Conservation (phyloP, 1,140 invertebrate genomes). For the Drosophila albomicans region DNA sequence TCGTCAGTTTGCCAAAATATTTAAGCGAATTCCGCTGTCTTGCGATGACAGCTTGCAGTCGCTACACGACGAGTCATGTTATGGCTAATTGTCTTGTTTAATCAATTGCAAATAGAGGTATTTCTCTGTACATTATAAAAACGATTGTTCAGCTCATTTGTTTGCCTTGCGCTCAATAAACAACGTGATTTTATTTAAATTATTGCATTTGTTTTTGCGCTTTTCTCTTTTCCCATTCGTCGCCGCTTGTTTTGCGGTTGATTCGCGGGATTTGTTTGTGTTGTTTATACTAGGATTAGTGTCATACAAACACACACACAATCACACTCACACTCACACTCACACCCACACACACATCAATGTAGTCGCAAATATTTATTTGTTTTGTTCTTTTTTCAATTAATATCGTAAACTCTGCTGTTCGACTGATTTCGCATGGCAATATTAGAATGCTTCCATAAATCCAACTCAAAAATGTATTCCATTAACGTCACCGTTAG, state of each 20-base stretch:
- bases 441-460: neutral
- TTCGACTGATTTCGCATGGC: conserved; percentile 3
- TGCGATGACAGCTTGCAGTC: conserved; percentile 17
- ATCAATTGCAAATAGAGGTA: conserved; percentile 46
- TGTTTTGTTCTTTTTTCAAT: conserved; percentile 20
- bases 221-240: conserved; percentile 27
- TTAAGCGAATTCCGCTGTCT: neutral
- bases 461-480: neutral
- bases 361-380: conserved; percentile 17
- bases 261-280: neutral
- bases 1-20: conserved; percentile 29
- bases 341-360: neutral
- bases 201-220: conserved; percentile 31
- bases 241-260: conserved; percentile 27
- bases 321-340: neutral
- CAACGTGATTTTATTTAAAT: conserved; percentile 57
- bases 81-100: conserved; percentile 51
- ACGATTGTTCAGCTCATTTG: conserved; percentile 49
- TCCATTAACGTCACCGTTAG: neutral
- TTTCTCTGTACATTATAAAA: conserved; percentile 60
- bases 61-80: neutral
- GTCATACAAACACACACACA: conserved; percentile 20
- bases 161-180: conserved; percentile 57
- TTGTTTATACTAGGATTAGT: conserved; percentile 44
- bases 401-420: conserved; percentile 20